These are phyloP conservation scores for Cyphomyrus plagiostoma DNA, from an alignment of 2,113 vertebrate genomes.

Conservation along the genomic window DNA sequence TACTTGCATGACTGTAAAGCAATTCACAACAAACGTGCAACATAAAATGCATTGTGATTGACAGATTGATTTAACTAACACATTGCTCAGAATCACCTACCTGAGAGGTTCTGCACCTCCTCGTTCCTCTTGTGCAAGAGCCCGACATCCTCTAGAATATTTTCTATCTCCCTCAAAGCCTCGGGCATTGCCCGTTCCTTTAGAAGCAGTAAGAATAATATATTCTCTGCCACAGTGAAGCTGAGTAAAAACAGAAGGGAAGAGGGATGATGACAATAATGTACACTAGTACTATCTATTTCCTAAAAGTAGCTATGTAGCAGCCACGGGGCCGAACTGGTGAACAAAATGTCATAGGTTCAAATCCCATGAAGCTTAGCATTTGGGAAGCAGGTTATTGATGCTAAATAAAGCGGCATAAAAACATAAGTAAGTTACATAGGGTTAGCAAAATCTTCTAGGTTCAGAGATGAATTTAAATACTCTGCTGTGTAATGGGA, in stretches of 20 bases:
- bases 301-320: too few relatives aligned
- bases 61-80: too few relatives aligned
- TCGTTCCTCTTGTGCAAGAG: slow-evolving; percentile 82
- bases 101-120: slow-evolving; percentile 86
- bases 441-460: neutral
- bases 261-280: neutral
- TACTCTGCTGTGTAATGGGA: neutral
- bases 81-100: slow-evolving; percentile 44
- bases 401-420: too few relatives aligned
- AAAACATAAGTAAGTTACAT: too few relatives aligned
- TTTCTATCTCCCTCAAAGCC: slow-evolving; percentile 72
- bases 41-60: too few relatives aligned
- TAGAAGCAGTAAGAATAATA: slow-evolving; percentile 75
- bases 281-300: too few relatives aligned
- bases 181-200: slow-evolving; percentile 73
- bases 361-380: too few relatives aligned
- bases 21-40: too few relatives aligned
- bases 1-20: too few relatives aligned
- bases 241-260: slow-evolving; percentile 24
- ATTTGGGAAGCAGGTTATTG: too few relatives aligned
- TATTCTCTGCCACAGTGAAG: slow-evolving; percentile 75
- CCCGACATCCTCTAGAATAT: slow-evolving; percentile 78
- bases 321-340: too few relatives aligned
- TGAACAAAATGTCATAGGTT: too few relatives aligned
- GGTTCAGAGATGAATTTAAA: neutral